These are phyloP conservation scores for Oconnorella tubifera DNA, from an alignment of 2,888 invertebrate genomes.

Conservation along the genomic window DNA sequence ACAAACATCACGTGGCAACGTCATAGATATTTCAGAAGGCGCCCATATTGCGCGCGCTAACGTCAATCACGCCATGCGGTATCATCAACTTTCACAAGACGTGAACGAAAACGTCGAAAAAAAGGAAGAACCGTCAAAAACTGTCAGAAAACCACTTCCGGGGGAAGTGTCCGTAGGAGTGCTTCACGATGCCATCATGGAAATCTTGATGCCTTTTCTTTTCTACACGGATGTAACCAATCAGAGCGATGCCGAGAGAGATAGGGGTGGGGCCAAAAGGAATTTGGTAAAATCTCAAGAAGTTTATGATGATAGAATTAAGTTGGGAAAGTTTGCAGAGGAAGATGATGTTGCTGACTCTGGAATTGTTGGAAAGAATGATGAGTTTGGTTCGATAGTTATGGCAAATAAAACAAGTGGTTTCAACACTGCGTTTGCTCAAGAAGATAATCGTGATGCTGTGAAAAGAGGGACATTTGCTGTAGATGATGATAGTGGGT, in stretches of 20 bases:
- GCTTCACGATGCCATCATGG: conserved; percentile 1
- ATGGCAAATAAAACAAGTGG: too few species aligned
- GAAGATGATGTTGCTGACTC: too few species aligned
- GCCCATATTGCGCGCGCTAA: not conserved
- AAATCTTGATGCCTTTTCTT: not conserved
- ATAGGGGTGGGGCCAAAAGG: too few species aligned
- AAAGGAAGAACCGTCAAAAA: not conserved
- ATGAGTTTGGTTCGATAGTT: too few species aligned
- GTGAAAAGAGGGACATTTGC: too few species aligned
- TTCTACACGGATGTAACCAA: not conserved
- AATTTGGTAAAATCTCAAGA: not conserved
- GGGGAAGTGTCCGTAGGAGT: conserved; percentile 3
- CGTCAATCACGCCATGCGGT: not conserved
- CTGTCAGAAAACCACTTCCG: not conserved
- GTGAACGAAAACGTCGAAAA: not conserved
- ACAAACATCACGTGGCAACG: not conserved
- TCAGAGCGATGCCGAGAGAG: too few species aligned
- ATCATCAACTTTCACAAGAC: not conserved
- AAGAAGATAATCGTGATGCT: too few species aligned
- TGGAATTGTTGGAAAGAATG: too few species aligned
- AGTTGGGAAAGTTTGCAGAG: not conserved
- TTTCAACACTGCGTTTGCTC: too few species aligned
- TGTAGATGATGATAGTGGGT: too few species aligned
- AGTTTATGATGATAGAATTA: not conserved
- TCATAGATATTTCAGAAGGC: not conserved